Base-by-base conservation (phyloP, 2,113 vertebrate species). In the Philantomba maxwellii region DNA sequence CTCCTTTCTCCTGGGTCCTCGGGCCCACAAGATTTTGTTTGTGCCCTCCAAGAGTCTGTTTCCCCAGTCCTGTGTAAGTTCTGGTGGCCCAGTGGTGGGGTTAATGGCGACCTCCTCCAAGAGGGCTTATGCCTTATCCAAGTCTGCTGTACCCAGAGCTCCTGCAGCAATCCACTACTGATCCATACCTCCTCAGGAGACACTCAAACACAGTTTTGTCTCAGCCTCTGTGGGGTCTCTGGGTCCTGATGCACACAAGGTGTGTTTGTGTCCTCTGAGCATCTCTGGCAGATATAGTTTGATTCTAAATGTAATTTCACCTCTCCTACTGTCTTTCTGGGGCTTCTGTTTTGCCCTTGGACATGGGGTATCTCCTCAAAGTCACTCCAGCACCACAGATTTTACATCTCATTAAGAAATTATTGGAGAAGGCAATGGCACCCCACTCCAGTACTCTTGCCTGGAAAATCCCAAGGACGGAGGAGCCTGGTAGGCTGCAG, bases 321-420 rank as follows among this genome's bases (percentile, higher is more conserved):
- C n/a, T 70, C 66, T 70, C 5, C 9, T 39, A 12, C 19, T 39
- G n/a, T 39, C 66, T 39, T 70, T 39, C 10, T 70, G 19, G 66
- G 66, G 10, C 19, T 70, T 70, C 19, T 23, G n/a, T 70, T 70
- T 70, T 70, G 66, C n/a, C n/a, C 19, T 39, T 70, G 66, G 66
- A 70, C n/a, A 23, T 23, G 66, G 19, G 17, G 0, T 70, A 39
- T 70, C n/a, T 39, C 19, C n/a, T 39, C 66, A 70, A 70, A 36
- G n/a, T 70, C 0, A 0, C n/a, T 70, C 19, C n/a, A 70, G 19
- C 66, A 2, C n/a, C n/a, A 5, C 0, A 0, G 12, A 83, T 45
- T 87, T 92, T 92, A 47, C 70, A 94, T 53, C 2, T 80, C 23
- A 66, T 84, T 33, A 57, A 57, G 82, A 89, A 94, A 83, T 45